phyloP scores from a whole-genome alignment of 2,888 invertebrate species.

The Aelia acuminata region DNA sequence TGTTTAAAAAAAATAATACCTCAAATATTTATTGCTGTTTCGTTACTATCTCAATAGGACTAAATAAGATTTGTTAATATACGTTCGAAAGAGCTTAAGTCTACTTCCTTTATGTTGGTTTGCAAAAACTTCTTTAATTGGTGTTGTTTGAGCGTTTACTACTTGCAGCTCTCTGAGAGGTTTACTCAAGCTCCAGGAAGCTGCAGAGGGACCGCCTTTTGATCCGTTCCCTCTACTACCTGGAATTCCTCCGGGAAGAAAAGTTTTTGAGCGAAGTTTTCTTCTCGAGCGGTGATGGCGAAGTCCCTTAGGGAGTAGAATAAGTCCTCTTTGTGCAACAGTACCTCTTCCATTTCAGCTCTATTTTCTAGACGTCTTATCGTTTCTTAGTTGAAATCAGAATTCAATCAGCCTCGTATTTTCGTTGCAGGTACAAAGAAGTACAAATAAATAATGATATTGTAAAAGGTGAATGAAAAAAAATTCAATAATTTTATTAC shows the following conservation, averaged over 20 bases:
- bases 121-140: background rate
- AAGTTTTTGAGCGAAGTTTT: background rate
- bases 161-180: background rate
- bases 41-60: background rate
- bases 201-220: background rate
- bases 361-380: background rate
- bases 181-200: background rate
- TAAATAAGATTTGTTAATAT: background rate
- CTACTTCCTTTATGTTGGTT: background rate
- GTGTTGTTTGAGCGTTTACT: background rate
- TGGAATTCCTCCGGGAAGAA: background rate
- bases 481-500: too few species aligned
- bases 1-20: too few species aligned
- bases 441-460: too few species aligned
- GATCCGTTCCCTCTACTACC: background rate
- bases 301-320: background rate
- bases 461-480: too few species aligned
- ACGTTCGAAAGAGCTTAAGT: background rate
- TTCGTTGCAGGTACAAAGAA: background rate
- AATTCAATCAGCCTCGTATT: background rate
- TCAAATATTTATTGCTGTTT: too few species aligned
- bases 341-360: background rate
- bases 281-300: background rate
- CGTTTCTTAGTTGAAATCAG: too few species aligned
- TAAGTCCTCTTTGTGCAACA: background rate